phyloP scores from a whole-genome alignment of 2,113 vertebrate species.

The Antigone vipio region DNA sequence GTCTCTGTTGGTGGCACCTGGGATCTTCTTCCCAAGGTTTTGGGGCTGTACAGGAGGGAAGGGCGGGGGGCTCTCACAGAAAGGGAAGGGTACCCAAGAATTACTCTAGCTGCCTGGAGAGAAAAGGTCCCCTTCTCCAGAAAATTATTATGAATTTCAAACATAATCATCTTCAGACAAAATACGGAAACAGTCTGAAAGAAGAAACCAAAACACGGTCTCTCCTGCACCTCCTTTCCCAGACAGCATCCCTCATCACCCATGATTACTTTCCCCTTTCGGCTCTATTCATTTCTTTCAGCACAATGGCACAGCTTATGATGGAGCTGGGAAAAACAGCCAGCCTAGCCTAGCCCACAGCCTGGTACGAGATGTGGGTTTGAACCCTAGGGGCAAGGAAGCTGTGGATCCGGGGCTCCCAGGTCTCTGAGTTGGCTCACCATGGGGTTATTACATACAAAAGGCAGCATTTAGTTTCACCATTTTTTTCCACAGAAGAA shows the following conservation, averaged over 20 bases:
- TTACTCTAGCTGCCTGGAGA: background rate
- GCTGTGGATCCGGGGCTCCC: background rate
- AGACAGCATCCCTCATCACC: constrained; percentile 60
- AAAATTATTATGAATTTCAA: background rate
- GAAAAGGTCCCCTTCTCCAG: background rate
- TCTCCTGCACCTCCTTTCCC: constrained; percentile 40
- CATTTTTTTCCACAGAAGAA: background rate
- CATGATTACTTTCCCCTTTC: background rate
- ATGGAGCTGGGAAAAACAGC: background rate
- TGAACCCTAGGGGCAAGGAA: constrained; percentile 5
- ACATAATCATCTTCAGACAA: background rate
- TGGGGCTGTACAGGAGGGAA: background rate
- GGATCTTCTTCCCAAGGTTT: background rate
- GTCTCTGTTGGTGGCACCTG: background rate
- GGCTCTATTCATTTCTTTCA: background rate
- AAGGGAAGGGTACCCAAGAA: background rate
- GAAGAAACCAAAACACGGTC: constrained; percentile 40
- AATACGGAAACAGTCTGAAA: background rate
- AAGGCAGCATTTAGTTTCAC: background rate
- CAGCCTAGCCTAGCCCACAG: background rate
- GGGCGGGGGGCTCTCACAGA: rapidly evolving
- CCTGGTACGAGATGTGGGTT: background rate
- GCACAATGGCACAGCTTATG: background rate
- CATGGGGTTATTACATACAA: background rate
- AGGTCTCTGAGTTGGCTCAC: background rate